These are phyloP conservation scores for Conistra vaccinii DNA, from an alignment of 2,888 invertebrate species.

Conservation along the genomic window DNA sequence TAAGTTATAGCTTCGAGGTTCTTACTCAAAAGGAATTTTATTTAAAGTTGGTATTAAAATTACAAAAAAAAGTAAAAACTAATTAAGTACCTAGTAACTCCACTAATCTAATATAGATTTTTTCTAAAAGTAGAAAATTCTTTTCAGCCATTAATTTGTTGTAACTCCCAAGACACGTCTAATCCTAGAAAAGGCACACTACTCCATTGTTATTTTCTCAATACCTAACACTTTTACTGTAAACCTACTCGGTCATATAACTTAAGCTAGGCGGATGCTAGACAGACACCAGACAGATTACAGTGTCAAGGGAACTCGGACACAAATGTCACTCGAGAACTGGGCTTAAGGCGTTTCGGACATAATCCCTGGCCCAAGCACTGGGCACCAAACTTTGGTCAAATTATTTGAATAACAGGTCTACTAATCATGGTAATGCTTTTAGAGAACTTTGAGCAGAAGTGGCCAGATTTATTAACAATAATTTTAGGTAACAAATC, in stretches of 20 bases:
- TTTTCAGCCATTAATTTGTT: conserved; percentile 4
- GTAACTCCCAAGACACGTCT: neutral
- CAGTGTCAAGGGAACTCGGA: conserved; percentile 60
- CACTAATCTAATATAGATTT: neutral
- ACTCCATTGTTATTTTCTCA: neutral
- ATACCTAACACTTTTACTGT: conserved; percentile 31
- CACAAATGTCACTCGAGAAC: conserved; percentile 46
- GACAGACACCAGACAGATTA: conserved; percentile 63
- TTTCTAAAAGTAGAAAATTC: neutral
- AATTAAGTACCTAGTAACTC: neutral
- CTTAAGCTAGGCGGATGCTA: conserved; percentile 47
- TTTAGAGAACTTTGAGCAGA: conserved; percentile 2
- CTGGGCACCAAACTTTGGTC: conserved; percentile 27
- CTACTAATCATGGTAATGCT: conserved; percentile 18
- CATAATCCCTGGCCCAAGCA: conserved; percentile 53
- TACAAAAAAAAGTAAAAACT: neutral
- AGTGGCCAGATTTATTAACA: neutral
- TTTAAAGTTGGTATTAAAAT: conserved; percentile 13
- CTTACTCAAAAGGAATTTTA: neutral
- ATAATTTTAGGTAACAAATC: neutral
- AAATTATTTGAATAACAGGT: conserved; percentile 46
- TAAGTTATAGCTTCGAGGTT: neutral
- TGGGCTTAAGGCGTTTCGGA: conserved; percentile 61
- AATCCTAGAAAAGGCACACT: conserved; percentile 6
- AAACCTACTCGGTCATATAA: conserved; percentile 17